A percentile compares a stretch with the other conserved stretches of the same genome.
Conservation (phyloP, 2,113 vertebrate genomes). For the Cyprinodon tularosa region DNA sequence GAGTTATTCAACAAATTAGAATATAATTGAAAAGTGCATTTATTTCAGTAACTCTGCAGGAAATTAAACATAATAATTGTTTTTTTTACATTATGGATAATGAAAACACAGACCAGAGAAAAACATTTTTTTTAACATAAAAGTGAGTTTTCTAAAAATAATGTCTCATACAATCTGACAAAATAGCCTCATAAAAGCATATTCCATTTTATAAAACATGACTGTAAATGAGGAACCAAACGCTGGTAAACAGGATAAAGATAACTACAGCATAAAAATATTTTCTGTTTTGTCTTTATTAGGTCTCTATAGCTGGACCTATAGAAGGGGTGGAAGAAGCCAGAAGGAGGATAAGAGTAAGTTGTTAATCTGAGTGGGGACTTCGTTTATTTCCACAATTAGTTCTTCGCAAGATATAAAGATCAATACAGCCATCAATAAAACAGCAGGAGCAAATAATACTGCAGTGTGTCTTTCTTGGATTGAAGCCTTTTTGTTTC, state of each 20-base stretch:
- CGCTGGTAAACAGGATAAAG: background rate
- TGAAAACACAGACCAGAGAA: too few relatives aligned
- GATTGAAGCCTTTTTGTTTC: background rate
- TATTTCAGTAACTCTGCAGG: background rate
- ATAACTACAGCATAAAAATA: background rate
- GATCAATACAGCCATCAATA: conserved; percentile 58
- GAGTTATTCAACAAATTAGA: background rate
- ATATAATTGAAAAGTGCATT: background rate
- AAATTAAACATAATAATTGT: background rate
- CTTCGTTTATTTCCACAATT: conserved; percentile 46
- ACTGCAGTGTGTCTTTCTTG: conserved; percentile 6
- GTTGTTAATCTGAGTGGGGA: conserved; percentile 38
- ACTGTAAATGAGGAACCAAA: background rate
- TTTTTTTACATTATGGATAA: background rate
- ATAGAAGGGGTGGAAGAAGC: conserved; percentile 81
- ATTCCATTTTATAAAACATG: background rate
- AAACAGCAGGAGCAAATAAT: conserved; percentile 1
- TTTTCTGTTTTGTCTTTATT: background rate
- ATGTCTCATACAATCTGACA: background rate
- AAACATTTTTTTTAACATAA: background rate
- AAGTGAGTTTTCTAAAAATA: background rate
- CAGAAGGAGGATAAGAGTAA: conserved; percentile 80
- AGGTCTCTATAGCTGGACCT: conserved; percentile 84
- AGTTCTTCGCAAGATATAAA: conserved; percentile 32
- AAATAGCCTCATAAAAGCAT: background rate